These are phyloP conservation scores for Carassius gibelio DNA, from an alignment of 2,113 vertebrate species.

Conservation along the genomic window DNA sequence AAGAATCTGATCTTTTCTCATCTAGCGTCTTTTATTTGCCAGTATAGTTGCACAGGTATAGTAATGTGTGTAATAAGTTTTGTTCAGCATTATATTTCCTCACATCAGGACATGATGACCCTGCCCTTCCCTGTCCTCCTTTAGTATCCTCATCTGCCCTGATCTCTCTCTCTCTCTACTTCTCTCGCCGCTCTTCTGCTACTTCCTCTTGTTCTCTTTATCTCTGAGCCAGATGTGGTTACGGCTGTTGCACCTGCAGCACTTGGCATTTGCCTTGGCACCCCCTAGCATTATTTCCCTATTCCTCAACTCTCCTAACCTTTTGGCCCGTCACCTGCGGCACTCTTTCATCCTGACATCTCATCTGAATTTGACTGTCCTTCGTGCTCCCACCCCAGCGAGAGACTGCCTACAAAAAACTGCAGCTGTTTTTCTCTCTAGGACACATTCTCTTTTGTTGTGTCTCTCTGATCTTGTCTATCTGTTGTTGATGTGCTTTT, in stretches of 20 bases:
- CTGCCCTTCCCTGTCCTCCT: background rate
- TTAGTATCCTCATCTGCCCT: background rate
- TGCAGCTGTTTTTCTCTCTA: background rate
- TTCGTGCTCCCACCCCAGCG: background rate
- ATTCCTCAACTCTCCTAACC: background rate
- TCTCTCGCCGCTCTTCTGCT: background rate
- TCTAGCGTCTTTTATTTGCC: background rate
- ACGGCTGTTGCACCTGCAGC: conserved; percentile 1
- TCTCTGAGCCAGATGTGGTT: background rate
- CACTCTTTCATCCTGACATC: conserved; percentile 27
- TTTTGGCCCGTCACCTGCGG: background rate
- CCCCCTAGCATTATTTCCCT: background rate
- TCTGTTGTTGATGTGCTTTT: background rate
- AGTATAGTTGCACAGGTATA: background rate
- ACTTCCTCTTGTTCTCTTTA: background rate
- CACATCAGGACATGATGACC: background rate
- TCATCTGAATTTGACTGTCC: background rate
- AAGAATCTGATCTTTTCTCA: background rate
- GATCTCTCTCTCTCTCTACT: too few species aligned
- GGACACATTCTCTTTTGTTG: conserved; percentile 5
- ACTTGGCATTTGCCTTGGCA: conserved; percentile 1
- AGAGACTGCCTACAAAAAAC: conserved; percentile 12
- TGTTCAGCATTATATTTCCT: background rate
- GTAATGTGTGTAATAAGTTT: background rate
- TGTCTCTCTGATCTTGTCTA: conserved; percentile 3